Evolutionary conservation across 2,113 vertebrate species (phyloP).

Genomic region (Leptodactylus fuscus): DNA sequence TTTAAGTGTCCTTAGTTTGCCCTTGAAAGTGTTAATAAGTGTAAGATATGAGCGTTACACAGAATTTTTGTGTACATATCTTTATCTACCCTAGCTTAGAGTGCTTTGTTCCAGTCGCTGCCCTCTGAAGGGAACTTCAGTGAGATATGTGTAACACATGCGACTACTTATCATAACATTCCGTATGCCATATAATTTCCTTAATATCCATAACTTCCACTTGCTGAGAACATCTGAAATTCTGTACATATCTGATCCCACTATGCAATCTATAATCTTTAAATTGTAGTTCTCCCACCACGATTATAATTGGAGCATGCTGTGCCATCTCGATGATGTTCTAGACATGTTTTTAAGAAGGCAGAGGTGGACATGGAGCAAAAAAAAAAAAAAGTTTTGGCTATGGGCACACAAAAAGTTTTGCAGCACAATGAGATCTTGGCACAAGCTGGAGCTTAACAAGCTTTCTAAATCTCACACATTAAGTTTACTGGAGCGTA

Average conservation of each 20-base stretch:
- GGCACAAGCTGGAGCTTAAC: not conserved
- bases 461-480: not conserved
- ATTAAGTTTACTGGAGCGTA: not conserved
- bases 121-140: not conserved
- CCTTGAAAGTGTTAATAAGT: not conserved
- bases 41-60: no score
- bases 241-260: not conserved
- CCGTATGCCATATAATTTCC: not conserved
- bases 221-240: constrained; percentile 23
- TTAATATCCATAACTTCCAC: constrained; percentile 5
- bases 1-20: no score
- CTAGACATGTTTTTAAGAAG: not conserved
- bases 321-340: not conserved
- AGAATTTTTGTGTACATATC: not conserved
- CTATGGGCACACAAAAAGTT: not conserved
- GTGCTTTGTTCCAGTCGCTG: not conserved
- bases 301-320: not conserved
- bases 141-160: constrained; percentile 1
- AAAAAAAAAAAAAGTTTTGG: not conserved
- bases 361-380: not conserved
- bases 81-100: not conserved
- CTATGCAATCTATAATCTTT: not conserved
- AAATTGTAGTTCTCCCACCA: not conserved
- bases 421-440: not conserved
- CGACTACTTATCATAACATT: constrained; percentile 19